Evolutionary conservation across 2,888 invertebrate species (phyloP).

Genomic region (Tryphoninae sp.): DNA sequence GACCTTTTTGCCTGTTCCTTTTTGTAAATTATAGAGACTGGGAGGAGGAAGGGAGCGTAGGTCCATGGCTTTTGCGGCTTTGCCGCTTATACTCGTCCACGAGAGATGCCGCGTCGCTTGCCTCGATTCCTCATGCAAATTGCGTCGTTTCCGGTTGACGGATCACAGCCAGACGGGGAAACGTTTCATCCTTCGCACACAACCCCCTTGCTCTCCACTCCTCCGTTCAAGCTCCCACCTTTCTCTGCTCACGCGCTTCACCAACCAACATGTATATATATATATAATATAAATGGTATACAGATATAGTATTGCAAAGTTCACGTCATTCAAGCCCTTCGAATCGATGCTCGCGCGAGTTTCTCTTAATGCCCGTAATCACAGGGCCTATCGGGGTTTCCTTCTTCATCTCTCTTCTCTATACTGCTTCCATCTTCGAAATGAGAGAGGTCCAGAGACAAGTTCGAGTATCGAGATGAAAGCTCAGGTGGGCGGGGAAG

Average conservation of each 20-base stretch:
- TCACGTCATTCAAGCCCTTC: constrained; percentile 46
- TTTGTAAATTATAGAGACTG: constrained; percentile 31
- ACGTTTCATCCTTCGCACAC: constrained; percentile 68
- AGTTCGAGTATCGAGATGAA: not conserved
- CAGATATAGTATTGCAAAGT: constrained; percentile 1
- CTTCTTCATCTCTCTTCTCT: constrained; percentile 23
- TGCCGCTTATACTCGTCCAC: constrained; percentile 71
- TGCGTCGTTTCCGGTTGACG: constrained; percentile 77
- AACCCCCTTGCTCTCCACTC: constrained; percentile 14
- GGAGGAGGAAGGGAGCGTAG: constrained; percentile 35
- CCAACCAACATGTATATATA: constrained; percentile 28
- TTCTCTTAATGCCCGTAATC: constrained; percentile 56
- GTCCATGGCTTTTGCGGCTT: constrained; percentile 72
- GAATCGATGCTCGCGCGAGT: constrained; percentile 54
- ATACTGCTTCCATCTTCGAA: constrained; percentile 33
- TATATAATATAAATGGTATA: not conserved
- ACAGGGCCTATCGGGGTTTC: constrained; percentile 14
- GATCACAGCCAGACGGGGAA: constrained; percentile 75
- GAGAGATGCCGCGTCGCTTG: constrained; percentile 69
- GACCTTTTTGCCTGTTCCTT: constrained; percentile 24
- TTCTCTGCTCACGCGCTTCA: constrained; percentile 27
- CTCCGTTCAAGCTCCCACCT: constrained; percentile 53
- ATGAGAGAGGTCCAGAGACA: constrained; percentile 29
- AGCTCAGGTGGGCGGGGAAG: not conserved
- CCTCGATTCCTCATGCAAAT: constrained; percentile 77